Conservation (phyloP, 2,113 vertebrate genomes). For the Leiothrix lutea region DNA sequence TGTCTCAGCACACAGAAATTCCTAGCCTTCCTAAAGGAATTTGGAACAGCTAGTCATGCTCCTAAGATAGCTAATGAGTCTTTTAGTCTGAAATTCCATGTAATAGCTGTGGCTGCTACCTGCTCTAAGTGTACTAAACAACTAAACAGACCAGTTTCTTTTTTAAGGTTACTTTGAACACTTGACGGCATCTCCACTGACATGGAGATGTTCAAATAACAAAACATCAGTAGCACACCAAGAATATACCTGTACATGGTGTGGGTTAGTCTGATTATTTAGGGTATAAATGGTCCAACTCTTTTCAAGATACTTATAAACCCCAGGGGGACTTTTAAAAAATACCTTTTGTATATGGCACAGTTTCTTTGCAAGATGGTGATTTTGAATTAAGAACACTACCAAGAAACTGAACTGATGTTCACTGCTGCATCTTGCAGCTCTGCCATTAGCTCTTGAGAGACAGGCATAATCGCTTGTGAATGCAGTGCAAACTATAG, state of each 20-base stretch:
- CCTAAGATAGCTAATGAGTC: not conserved
- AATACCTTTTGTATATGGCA: not conserved
- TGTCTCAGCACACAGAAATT: constrained; percentile 23
- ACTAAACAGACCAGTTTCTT: not conserved
- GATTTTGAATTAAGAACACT: not conserved
- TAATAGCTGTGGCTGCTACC: not conserved
- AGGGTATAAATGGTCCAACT: not conserved
- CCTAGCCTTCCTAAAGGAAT: constrained; percentile 25
- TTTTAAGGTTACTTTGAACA: not conserved
- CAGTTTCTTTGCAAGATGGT: not conserved
- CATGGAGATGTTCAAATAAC: not conserved
- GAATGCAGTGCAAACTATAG: not conserved
- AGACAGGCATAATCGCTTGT: not conserved
- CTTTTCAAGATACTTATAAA: not conserved
- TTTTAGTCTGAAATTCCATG: constrained; percentile 13
- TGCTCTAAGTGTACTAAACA: not conserved
- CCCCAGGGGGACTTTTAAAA: not conserved
- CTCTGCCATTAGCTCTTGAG: not conserved
- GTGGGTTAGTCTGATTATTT: not conserved
- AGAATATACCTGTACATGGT: not conserved
- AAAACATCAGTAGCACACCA: not conserved
- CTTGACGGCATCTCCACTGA: too few relatives aligned
- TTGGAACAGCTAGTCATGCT: not conserved
- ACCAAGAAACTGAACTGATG: not conserved
- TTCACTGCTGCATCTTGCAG: not conserved